Evolutionary conservation across 2,888 invertebrate species (phyloP).

Genomic region (Ormyrus rosae): DNA sequence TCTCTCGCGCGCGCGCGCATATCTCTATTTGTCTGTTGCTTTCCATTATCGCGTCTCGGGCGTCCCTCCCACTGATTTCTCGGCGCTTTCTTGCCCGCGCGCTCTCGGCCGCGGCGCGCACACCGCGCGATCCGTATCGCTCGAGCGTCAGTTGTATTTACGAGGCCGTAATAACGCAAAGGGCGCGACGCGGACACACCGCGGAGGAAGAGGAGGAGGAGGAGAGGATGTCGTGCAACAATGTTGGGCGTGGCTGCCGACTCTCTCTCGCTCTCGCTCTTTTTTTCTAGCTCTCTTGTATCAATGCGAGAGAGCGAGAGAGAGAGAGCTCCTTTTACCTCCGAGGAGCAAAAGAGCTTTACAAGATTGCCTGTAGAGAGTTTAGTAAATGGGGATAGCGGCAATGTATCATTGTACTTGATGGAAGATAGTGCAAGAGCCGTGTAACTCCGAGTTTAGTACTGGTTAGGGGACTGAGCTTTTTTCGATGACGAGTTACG

Average conservation of each 20-base stretch:
- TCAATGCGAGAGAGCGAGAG: neutral
- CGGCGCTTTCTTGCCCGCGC: constrained; percentile 41
- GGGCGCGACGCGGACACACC: constrained; percentile 12
- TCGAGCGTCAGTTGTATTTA: constrained; percentile 44
- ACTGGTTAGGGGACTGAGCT: constrained; percentile 2
- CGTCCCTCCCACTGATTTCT: constrained; percentile 49
- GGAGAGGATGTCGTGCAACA: constrained; percentile 47
- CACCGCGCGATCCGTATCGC: constrained; percentile 39
- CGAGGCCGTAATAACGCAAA: constrained; percentile 35
- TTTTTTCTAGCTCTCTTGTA: neutral
- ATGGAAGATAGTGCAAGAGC: constrained; percentile 24
- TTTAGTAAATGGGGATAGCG: constrained; percentile 24
- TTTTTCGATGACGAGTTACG: neutral
- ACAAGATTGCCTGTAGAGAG: constrained; percentile 11
- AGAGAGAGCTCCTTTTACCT: too few species aligned
- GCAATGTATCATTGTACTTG: constrained; percentile 39
- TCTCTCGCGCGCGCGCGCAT: neutral
- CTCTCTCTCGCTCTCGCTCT: neutral
- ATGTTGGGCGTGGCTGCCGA: constrained; percentile 48
- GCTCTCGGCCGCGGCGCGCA: constrained; percentile 8
- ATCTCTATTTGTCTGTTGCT: constrained; percentile 52
- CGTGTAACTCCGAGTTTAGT: constrained; percentile 19
- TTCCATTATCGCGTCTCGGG: constrained; percentile 43
- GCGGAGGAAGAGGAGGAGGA: constrained; percentile 1
- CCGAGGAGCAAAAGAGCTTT: neutral